Conservation (phyloP, 2,888 invertebrate species). For the Lasioglossum calceatum region DNA sequence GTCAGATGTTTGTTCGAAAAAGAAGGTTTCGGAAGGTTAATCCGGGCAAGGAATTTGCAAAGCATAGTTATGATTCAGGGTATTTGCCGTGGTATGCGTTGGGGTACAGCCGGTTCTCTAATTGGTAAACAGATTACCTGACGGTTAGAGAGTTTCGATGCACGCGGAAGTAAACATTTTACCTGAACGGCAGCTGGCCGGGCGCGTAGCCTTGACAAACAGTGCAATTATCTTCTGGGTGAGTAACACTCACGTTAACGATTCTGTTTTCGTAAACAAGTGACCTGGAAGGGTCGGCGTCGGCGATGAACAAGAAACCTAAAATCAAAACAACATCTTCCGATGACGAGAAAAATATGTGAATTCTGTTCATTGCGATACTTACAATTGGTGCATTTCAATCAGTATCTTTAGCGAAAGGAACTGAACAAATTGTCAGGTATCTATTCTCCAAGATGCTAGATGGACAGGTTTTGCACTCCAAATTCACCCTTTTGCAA, state of each 20-base stretch:
- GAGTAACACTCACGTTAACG: background rate
- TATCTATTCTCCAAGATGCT: no score
- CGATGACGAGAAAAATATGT: background rate
- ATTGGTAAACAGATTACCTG: slow-evolving; percentile 44
- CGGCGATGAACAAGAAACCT: no score
- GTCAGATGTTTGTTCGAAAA: background rate
- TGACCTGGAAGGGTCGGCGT: background rate
- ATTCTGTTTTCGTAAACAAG: slow-evolving; percentile 8
- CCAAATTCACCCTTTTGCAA: no score
- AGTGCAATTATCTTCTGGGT: background rate
- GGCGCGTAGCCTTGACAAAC: background rate
- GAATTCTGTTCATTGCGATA: background rate
- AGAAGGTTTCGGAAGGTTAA: background rate
- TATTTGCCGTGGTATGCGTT: background rate
- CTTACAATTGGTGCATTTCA: background rate
- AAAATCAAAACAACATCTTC: background rate
- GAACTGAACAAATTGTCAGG: no score
- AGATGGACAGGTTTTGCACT: no score
- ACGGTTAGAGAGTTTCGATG: background rate
- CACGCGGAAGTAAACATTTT: slow-evolving; percentile 39
- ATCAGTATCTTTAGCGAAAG: background rate
- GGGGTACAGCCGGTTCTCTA: background rate
- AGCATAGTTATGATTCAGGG: background rate
- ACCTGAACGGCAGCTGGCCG: slow-evolving; percentile 9
- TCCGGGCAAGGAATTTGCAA: background rate